phyloP scores from a whole-genome alignment of 2,113 vertebrate species.

The Atherinomorus stipes region DNA sequence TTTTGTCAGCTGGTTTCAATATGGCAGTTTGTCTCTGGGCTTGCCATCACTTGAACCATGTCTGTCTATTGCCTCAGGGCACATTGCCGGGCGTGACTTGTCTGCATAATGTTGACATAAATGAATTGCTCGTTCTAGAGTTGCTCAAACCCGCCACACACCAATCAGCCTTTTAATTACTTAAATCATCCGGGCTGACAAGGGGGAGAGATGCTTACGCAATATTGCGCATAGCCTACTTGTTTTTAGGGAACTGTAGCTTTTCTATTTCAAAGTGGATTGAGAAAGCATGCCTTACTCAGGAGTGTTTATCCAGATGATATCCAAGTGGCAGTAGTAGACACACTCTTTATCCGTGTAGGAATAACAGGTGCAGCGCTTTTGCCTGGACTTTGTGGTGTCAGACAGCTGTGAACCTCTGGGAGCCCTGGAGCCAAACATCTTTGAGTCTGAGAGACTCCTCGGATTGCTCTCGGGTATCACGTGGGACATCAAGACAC shows the following conservation, averaged over 20 bases:
- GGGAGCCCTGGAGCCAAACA: conserved; percentile 26
- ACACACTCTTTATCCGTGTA: conserved; percentile 95
- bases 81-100: conserved; percentile 18
- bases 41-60: conserved; percentile 59
- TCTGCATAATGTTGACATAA: background rate
- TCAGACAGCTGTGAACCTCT: conserved; percentile 28
- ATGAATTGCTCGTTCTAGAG: background rate
- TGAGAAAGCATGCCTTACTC: conserved; percentile 84
- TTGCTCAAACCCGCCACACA: conserved; percentile 14
- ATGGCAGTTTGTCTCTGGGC: conserved; percentile 18
- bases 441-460: conserved; percentile 18
- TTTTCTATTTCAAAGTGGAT: background rate
- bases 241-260: background rate
- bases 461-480: conserved; percentile 36
- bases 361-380: conserved; percentile 95
- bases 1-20: background rate
- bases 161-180: conserved; percentile 12
- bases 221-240: background rate
- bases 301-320: conserved; percentile 98
- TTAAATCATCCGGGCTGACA: background rate
- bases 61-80: conserved; percentile 29
- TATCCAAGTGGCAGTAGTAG: conserved; percentile 97
- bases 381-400: conserved; percentile 76
- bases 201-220: background rate
- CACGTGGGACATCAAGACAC: conserved; percentile 48